phyloP scores from a whole-genome alignment of 2,797 vertebrate genomes.

The Nothura maculosa region DNA sequence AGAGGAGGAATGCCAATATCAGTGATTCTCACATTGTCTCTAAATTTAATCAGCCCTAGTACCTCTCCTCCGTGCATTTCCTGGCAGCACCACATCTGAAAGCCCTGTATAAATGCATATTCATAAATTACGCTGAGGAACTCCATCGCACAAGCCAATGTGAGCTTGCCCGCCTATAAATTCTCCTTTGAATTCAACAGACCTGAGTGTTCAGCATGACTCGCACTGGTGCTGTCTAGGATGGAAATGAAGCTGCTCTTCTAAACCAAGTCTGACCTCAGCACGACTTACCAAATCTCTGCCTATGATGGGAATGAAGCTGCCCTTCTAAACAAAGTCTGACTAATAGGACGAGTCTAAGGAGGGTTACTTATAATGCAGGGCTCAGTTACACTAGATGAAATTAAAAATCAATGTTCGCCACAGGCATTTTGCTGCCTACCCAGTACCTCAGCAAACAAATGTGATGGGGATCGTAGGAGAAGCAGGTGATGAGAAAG shows the following conservation, averaged over 20 bases:
- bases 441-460: not conserved
- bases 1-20: not conserved
- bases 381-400: not conserved
- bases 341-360: not conserved
- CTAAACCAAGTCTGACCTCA: not conserved
- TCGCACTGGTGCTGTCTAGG: accelerated
- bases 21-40: not conserved
- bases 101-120: not conserved
- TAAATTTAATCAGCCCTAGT: not conserved
- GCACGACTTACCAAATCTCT: too few relatives aligned
- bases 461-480: not conserved
- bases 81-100: not conserved
- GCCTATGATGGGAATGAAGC: not conserved
- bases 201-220: not conserved
- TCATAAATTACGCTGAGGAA: not conserved
- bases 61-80: not conserved
- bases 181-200: not conserved
- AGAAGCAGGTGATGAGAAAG: not conserved
- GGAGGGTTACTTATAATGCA: not conserved
- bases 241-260: not conserved
- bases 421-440: not conserved
- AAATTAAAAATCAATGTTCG: not conserved
- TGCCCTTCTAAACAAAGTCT: not conserved
- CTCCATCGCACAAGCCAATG: not conserved
- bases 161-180: not conserved